Base-by-base conservation (phyloP, 1,140 invertebrate species). In the Hyles vespertilio region DNA sequence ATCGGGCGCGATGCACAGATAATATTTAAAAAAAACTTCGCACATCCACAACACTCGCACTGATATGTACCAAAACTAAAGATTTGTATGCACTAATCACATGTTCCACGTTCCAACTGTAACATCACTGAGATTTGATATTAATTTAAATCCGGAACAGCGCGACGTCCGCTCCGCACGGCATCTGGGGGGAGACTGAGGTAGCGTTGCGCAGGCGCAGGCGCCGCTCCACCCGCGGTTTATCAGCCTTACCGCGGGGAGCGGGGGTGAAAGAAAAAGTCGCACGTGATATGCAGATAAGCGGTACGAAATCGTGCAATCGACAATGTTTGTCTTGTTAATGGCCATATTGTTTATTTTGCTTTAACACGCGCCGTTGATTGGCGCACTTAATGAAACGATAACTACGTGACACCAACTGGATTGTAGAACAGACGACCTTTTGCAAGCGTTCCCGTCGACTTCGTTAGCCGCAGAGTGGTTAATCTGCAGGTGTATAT, bases 211-310 rank as follows among this genome's bases (percentile, higher is more conserved):
- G 84, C 84, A 56, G 81, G 84, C 84, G 84, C 84, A 58, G 61
- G 81, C 81, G 81, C 77, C 71, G 77, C 69, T 65, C 61, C 67
- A 70, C 59, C 63, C 61, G 63, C 59, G 65, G 74, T 70, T 87
- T 87, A 87, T 85, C 84, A 87, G 82, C 74, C 77, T 82, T 79
- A 70, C 72, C 59, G 73, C 59, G 69, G 79, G 81, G 70, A 66
- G 64, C 71, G 65, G 71, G 69, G 63, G 69, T 57, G 64, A 74
- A 76, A 80, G 78, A 83, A 84, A 84, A 82, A 68, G 73, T 61
- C 63, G 72, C 81, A 84, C 79, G 75, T 85, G 81, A 85, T 75
- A 64, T 70, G 51, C 48, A 82, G 82, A 87, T 85, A 87, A 84
- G 70, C 40, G 22, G 32, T 46, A 58, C 32, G 73, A 70, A 77